Conservation (phyloP, 1,140 invertebrate species). For the Holotrichia oblita region DNA sequence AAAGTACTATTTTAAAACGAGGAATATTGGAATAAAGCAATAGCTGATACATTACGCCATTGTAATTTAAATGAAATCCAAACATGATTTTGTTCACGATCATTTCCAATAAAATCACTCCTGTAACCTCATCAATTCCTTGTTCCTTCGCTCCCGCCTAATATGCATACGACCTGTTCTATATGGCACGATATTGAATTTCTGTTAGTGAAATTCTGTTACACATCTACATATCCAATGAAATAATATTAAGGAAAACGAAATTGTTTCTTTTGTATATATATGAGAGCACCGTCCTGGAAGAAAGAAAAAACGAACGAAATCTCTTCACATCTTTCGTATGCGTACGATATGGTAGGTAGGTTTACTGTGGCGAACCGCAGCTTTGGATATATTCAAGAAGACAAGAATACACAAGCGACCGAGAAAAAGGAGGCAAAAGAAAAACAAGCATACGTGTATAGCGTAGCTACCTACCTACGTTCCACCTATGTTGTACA, state of each 20-base stretch:
- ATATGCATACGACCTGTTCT: neutral
- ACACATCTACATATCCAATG: neutral
- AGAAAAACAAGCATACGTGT: neutral
- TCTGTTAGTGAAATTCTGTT: neutral
- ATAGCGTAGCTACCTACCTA: neutral
- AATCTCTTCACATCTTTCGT: neutral
- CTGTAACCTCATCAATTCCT: neutral
- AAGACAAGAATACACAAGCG: neutral
- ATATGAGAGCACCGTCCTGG: neutral
- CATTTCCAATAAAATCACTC: no score
- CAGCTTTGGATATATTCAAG: neutral
- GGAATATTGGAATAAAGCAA: no score
- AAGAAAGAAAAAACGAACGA: neutral
- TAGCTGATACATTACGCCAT: no score
- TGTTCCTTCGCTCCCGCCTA: neutral
- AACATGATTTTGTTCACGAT: no score
- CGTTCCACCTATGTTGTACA: neutral
- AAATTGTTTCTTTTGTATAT: constrained; percentile 18
- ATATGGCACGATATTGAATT: constrained; percentile 5
- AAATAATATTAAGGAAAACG: constrained; percentile 14
- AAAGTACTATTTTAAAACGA: no score
- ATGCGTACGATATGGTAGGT: neutral
- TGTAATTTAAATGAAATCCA: no score
- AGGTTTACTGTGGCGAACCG: neutral
- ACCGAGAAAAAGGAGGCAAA: neutral